phyloP scores from a whole-genome alignment of 2,113 vertebrate species.

The Clarias batrachus region DNA sequence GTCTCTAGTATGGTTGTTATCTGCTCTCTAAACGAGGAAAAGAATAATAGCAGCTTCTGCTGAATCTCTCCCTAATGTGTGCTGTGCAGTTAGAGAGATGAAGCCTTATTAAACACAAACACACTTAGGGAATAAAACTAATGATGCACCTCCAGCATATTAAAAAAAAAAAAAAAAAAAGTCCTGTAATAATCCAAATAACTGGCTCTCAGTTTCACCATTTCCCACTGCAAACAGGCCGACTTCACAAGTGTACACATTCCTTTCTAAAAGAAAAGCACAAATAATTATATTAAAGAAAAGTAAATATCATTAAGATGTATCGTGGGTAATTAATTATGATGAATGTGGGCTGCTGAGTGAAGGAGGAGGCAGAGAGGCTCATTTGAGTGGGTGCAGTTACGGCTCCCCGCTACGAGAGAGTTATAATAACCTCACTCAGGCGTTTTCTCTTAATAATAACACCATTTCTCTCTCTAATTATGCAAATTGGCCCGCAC shows the following conservation, averaged over 20 bases:
- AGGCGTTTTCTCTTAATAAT: constrained; percentile 68
- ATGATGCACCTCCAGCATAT: constrained; percentile 62
- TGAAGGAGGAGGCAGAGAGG: constrained; percentile 48
- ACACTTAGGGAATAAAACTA: constrained; percentile 62
- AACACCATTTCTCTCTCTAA: constrained; percentile 69
- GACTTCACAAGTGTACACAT: constrained; percentile 63
- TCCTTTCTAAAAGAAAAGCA: constrained; percentile 58
- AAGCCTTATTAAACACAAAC: constrained; percentile 68
- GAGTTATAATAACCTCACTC: constrained; percentile 74
- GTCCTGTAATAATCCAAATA: constrained; percentile 62
- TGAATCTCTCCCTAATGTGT: constrained; percentile 64
- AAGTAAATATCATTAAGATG: constrained; percentile 77
- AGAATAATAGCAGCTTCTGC: constrained; percentile 68
- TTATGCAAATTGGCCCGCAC: constrained; percentile 60
- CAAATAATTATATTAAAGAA: constrained; percentile 70
- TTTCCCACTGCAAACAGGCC: constrained; percentile 60
- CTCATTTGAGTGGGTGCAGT: constrained; percentile 47
- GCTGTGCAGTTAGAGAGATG: constrained; percentile 50
- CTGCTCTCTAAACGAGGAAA: constrained; percentile 65
- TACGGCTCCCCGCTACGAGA: constrained; percentile 68
- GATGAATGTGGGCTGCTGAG: constrained; percentile 55
- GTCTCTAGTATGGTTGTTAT: constrained; percentile 56
- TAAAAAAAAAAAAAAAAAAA: constrained; percentile 43
- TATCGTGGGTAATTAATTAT: constrained; percentile 74
- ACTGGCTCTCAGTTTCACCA: constrained; percentile 47